Conservation (phyloP, 2,113 vertebrate genomes). For the Pyrgilauda ruficollis region DNA sequence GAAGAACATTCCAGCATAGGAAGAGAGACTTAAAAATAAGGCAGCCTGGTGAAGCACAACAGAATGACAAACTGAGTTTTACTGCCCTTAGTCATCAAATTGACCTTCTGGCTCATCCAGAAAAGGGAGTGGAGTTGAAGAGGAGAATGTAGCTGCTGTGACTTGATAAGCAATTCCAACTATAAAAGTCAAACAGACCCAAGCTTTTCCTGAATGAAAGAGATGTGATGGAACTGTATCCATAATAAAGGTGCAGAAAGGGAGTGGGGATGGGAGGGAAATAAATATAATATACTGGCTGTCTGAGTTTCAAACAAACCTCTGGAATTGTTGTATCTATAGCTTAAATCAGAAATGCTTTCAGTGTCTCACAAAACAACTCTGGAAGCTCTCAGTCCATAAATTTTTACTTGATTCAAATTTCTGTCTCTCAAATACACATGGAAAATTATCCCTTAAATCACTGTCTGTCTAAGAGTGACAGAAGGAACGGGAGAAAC, state of each 20-base stretch:
- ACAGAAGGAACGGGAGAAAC: not conserved
- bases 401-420: not conserved
- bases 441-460: not conserved
- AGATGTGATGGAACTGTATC: not conserved
- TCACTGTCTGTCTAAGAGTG: not conserved
- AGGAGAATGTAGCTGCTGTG: not conserved
- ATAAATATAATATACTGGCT: not conserved
- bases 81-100: not conserved
- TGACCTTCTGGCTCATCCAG: not conserved
- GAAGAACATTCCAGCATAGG: not conserved
- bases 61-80: constrained; percentile 23
- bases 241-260: not conserved
- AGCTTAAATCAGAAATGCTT: not conserved
- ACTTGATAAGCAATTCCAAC: not conserved
- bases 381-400: not conserved
- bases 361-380: not conserved
- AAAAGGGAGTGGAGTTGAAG: not conserved
- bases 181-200: not conserved
- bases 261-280: fast-evolving
- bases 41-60: not conserved
- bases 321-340: not conserved
- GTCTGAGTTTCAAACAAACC: not conserved
- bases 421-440: not conserved
- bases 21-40: constrained; percentile 14
- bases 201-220: not conserved